Base-by-base conservation (phyloP, 2,888 invertebrate genomes). In the Byasa hedistus region DNA sequence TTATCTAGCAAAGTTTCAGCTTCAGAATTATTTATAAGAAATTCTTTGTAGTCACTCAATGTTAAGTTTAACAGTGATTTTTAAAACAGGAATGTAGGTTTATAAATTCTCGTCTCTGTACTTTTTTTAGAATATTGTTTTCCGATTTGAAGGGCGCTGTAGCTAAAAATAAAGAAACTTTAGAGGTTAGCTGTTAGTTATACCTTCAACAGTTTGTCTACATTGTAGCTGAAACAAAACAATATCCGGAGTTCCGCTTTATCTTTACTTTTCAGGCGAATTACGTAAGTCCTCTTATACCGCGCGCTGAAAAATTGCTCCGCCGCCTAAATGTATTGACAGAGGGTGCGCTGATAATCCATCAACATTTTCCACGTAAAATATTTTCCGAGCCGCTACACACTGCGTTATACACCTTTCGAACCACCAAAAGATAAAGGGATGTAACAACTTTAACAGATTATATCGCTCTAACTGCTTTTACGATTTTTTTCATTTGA, bases 361-460 rank as follows among this genome's bases (percentile, higher is more conserved):
- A 57, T 64, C 64, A 63, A 64, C 19, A 23, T 52, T 61, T 57
- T 63, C 23, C 22, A 57, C 22, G 64, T 64, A 51, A 64, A 57
- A 61, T 61, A 61, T 27, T 23, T 44, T 48, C 32, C 32, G 7
- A 32, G 32, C n/a, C n/a, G n/a, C n/a, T n/a, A n/a, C n/a, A n/a
- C n/a, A n/a, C n/a, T n/a, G n/a, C n/a, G 3, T 8, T 10, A 32
- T 32, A 32, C 32, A 32, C 10, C 7, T 8, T 5, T 5, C 10
- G 7, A 32, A 32, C 32, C 32, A 32, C 3, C 32, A 32, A 32
- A 32, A 32, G 10, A 32, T n/a, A 32, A 5, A 10, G 5, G 32
- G 7, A 32, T 7, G 10, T 10, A 8, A 32, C 32, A 32, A 5
- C 5, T 32, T 32, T 32, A 32, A 10, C 32, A 32, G 7, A 5